Evolutionary conservation across 1,140 invertebrate genomes (phyloP), one percentile per base, ranked within the genome.

Genomic region (Apocrypta bakeri): DNA sequence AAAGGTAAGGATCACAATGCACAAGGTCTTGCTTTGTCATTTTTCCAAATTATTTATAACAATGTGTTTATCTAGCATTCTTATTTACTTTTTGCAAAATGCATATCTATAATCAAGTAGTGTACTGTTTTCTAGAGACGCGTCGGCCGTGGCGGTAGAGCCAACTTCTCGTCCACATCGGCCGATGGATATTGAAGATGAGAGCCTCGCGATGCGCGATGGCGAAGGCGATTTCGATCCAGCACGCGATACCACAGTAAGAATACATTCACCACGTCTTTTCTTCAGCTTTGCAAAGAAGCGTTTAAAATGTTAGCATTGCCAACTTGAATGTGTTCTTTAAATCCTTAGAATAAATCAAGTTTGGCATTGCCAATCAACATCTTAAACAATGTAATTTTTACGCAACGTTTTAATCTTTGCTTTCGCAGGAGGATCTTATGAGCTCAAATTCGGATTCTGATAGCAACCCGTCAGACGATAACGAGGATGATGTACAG

Each of bases 361-460:
- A 56, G 48, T 7, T 56, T 56, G 48, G 48, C 21, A 56, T 56
- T 56, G 48, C 48, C n/a, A 56, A 56, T 21, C 48, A 56, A 56
- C 48, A 56, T 56, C 48, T 56, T 56, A 21, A 56, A 56, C 48
- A 21, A 56, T 56, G 17, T 56, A 56, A 56, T 56, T 56, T 21
- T 56, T 21, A 56, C 48, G 48, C 48, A 56, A 56, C 48, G 21
- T 75, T 27, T 29, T 12, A 75, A 75, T 81, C 24, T 42, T 82
- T 61, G 72, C 24, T 84, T 74, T 89, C 88, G 25, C 81, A 93
- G 93, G 93, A 94, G 87, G 93, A 94, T 86, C 84, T 94, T 48
- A 92, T 93, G 90, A 94, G 93, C 83, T 93, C 93, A 1, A 93
- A 94, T 89, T 94, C 93, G 3, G 93, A 93, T 33, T 91, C 90